Conservation (phyloP, 2,113 vertebrate genomes). For the Lophura nycthemera region DNA sequence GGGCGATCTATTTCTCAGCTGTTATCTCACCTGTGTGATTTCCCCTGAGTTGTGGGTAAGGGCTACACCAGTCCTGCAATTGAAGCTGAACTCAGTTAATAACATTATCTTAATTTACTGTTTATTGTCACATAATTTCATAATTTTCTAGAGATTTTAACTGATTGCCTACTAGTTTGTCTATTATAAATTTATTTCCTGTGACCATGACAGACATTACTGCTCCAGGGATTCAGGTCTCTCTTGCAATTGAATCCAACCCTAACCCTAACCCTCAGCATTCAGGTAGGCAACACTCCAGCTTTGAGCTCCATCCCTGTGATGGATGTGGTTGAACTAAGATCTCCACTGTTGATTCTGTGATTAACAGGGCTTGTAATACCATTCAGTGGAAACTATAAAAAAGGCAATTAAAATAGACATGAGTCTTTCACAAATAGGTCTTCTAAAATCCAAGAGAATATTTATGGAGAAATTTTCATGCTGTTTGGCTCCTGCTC, state of each 20-base stretch:
- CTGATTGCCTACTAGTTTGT: neutral
- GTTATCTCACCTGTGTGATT: neutral
- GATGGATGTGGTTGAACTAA: neutral
- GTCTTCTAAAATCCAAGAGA: neutral
- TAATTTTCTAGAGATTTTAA: neutral
- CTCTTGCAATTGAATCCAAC: neutral
- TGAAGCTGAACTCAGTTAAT: neutral
- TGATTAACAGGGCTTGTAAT: neutral
- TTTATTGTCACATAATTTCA: neutral
- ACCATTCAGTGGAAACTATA: neutral
- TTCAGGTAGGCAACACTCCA: neutral
- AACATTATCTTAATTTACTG: neutral
- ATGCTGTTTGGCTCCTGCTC: neutral
- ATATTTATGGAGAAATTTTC: neutral
- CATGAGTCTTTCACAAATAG: neutral
- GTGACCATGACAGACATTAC: rapidly evolving
- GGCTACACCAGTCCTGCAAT: neutral
- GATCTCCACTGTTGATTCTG: neutral
- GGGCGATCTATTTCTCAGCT: neutral
- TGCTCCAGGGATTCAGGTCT: neutral
- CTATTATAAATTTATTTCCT: neutral
- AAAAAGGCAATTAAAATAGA: neutral
- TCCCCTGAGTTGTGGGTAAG: neutral
- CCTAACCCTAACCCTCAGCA: neutral
- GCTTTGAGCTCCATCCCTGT: neutral